phyloP scores from a whole-genome alignment of 1,140 invertebrate genomes.

The Pristionchus pacificus region DNA sequence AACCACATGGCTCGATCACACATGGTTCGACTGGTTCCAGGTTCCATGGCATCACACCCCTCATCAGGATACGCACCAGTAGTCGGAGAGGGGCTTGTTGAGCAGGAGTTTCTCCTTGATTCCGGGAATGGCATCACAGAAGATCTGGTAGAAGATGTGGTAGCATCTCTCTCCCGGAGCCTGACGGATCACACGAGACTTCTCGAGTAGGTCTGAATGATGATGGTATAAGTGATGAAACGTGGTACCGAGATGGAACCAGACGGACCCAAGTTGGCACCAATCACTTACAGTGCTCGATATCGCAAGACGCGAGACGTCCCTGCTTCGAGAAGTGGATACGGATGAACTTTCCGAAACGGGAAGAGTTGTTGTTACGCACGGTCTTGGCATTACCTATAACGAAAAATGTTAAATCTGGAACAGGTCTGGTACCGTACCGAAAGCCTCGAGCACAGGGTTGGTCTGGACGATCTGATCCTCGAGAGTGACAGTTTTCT shows the following conservation, averaged over 20 bases:
- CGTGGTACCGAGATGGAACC: constrained; percentile 6
- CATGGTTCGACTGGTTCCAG: too few relatives aligned
- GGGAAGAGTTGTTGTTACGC: constrained; percentile 76
- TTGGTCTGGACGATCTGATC: constrained; percentile 98
- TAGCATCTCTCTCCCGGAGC: constrained; percentile 95
- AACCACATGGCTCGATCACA: too few relatives aligned
- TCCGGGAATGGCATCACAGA: constrained; percentile 81
- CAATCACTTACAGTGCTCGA: constrained; percentile 91
- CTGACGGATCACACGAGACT: constrained; percentile 99
- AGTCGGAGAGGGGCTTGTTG: constrained; percentile 43
- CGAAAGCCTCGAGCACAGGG: constrained; percentile 96
- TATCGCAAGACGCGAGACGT: constrained; percentile 99
- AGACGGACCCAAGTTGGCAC: too few relatives aligned
- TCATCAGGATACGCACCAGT: too few relatives aligned
- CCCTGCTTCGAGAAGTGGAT: constrained; percentile 98
- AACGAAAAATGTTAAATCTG: not conserved
- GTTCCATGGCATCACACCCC: too few relatives aligned
- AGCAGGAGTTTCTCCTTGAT: constrained; percentile 59
- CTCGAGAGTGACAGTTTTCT: constrained; percentile 64
- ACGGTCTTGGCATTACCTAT: constrained; percentile 89
- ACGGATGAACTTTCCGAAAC: constrained; percentile 90
- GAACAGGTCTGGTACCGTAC: constrained; percentile 54
- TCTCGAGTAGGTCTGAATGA: constrained; percentile 87
- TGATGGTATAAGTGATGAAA: not conserved
- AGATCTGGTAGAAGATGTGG: constrained; percentile 99